Percentiles rank a stretch among this genome's conserved stretches.
Evolutionary conservation across 2,113 vertebrate species (phyloP).

Genomic region (Oncorhynchus masou): DNA sequence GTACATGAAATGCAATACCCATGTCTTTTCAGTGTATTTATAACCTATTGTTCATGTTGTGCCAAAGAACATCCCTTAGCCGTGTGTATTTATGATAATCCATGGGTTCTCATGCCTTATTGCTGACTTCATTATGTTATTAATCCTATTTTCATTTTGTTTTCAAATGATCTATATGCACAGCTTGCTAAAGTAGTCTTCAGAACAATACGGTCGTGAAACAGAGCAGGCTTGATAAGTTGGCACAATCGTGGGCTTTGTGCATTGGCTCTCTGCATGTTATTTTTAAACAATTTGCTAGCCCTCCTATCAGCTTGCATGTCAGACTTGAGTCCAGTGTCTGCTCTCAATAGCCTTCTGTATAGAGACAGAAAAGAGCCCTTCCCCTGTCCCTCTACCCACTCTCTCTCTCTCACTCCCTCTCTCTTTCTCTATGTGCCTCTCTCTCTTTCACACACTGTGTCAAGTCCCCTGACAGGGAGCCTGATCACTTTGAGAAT

Average conservation of each 20-base stretch:
- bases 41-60: too few relatives aligned
- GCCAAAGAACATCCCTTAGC: too few relatives aligned
- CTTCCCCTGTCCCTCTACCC: slow-evolving; percentile 3
- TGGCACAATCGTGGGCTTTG: slow-evolving; percentile 64
- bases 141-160: not conserved
- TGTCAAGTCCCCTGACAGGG: slow-evolving; percentile 56
- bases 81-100: too few relatives aligned
- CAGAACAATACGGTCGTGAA: slow-evolving; percentile 26
- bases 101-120: too few relatives aligned
- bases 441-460: slow-evolving; percentile 22
- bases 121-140: not conserved
- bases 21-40: too few relatives aligned
- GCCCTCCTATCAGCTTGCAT: slow-evolving; percentile 66
- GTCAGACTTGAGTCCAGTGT: slow-evolving; percentile 55
- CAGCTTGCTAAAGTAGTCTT: slow-evolving; percentile 27
- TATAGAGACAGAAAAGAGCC: slow-evolving; percentile 62
- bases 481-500: slow-evolving; percentile 37
- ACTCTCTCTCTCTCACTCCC: not conserved
- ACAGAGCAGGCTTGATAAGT: not conserved
- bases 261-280: slow-evolving; percentile 52
- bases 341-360: slow-evolving; percentile 69
- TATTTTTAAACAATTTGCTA: slow-evolving; percentile 54
- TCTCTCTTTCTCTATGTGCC: not conserved
- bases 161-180: not conserved
- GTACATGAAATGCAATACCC: too few relatives aligned